Conservation (phyloP, 2,797 vertebrate genomes). For the Molossus alvarezi region DNA sequence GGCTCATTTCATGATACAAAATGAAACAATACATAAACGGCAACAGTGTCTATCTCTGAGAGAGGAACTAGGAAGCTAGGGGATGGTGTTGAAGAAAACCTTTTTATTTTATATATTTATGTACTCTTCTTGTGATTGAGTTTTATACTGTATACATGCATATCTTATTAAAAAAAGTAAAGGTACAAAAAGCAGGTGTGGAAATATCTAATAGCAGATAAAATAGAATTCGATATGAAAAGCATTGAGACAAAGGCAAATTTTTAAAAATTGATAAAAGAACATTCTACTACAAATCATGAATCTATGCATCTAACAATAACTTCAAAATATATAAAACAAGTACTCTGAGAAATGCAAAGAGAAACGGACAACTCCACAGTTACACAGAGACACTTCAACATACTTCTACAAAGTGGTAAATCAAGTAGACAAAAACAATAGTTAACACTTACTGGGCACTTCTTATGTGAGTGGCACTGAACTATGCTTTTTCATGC, state of each 20-base stretch:
- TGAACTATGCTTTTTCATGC: slow-evolving; percentile 73
- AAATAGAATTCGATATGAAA: slow-evolving; percentile 85
- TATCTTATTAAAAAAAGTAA: slow-evolving; percentile 56
- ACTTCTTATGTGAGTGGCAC: slow-evolving; percentile 31
- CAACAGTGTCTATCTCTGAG: background rate
- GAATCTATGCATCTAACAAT: slow-evolving; percentile 60
- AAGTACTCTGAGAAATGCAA: slow-evolving; percentile 56
- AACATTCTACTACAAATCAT: slow-evolving; percentile 66
- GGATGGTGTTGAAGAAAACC: background rate
- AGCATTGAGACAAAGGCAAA: slow-evolving; percentile 77
- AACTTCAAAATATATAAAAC: slow-evolving; percentile 72
- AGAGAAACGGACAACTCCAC: slow-evolving; percentile 52
- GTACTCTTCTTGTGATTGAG: background rate
- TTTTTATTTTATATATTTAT: slow-evolving; percentile 29
- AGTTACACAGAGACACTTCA: slow-evolving; percentile 41
- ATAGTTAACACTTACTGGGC: slow-evolving; percentile 5
- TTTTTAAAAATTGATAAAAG: slow-evolving; percentile 73
- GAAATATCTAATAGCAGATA: slow-evolving; percentile 85
- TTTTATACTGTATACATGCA: slow-evolving; percentile 22
- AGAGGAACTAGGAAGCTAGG: background rate
- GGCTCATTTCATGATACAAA: background rate
- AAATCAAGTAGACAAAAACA: slow-evolving; percentile 36
- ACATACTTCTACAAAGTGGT: slow-evolving; percentile 27
- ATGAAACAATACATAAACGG: background rate
- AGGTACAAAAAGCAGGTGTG: slow-evolving; percentile 65